Conservation (phyloP, 2,888 invertebrate genomes). For the Pseudoips prasinana region DNA sequence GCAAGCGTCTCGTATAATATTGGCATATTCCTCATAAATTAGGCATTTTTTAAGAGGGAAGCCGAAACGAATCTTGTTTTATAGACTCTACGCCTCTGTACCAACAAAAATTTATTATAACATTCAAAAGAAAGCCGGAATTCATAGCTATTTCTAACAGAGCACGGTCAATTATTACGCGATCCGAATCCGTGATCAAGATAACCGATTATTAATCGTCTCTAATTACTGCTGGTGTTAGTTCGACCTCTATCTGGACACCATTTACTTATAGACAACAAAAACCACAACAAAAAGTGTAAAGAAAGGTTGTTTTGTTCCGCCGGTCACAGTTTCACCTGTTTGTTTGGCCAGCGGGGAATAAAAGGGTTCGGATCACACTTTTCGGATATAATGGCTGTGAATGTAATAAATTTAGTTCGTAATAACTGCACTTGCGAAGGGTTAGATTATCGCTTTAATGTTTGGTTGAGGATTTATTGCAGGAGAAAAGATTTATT, state of each 20-base stretch:
- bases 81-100: constrained; percentile 45
- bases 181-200: constrained; percentile 67
- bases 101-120: constrained; percentile 33
- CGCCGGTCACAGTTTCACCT: constrained; percentile 67
- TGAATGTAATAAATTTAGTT: constrained; percentile 68
- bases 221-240: constrained; percentile 82
- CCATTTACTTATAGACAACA: constrained; percentile 62
- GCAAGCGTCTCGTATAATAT: too few species aligned
- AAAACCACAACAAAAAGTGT: constrained; percentile 74
- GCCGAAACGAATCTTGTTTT: too few species aligned
- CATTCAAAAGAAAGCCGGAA: constrained; percentile 33
- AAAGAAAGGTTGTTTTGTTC: constrained; percentile 71
- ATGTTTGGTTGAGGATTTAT: constrained; percentile 57
- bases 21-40: too few species aligned
- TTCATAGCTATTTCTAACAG: constrained; percentile 38
- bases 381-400: constrained; percentile 72
- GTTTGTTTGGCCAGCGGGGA: constrained; percentile 75
- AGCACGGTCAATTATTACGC: constrained; percentile 63
- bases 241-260: constrained; percentile 79
- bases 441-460: constrained; percentile 64
- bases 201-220: constrained; percentile 80
- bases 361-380: constrained; percentile 80
- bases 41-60: too few species aligned
- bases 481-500: constrained; percentile 58
- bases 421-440: constrained; percentile 77